Conservation (phyloP, 2,888 invertebrate species). For the Octonoba sinensis region DNA sequence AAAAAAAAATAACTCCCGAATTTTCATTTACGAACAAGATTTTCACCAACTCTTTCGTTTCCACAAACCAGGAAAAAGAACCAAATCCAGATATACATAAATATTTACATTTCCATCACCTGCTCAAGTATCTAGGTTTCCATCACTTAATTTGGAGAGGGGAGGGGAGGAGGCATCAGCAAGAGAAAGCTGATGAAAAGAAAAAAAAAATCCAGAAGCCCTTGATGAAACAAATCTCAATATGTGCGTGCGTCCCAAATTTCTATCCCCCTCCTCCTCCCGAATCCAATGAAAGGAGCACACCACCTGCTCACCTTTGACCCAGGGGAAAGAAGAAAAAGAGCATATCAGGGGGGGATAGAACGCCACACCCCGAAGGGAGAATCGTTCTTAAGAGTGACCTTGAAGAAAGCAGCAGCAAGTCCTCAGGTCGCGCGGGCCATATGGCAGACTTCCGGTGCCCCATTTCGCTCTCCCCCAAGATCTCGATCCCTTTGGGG, state of each 20-base stretch:
- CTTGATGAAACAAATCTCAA: no score
- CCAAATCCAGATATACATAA: not conserved
- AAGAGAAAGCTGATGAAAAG: no score
- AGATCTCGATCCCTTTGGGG: not conserved
- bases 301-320: slow-evolving; percentile 59
- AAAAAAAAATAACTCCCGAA: no score
- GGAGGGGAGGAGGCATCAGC: no score
- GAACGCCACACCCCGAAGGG: slow-evolving; percentile 36
- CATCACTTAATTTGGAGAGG: no score
- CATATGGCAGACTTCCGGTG: slow-evolving; percentile 59
- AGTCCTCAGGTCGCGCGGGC: slow-evolving; percentile 15
- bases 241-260: no score
- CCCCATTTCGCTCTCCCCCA: not conserved
- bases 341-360: not conserved
- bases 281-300: slow-evolving; percentile 13
- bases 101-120: not conserved
- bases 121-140: no score
- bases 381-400: slow-evolving; percentile 41
- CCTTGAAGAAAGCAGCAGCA: slow-evolving; percentile 31
- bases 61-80: no score
- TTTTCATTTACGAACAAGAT: no score
- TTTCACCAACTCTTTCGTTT: no score
- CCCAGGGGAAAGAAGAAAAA: slow-evolving; percentile 12
- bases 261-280: not conserved
- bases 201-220: no score